These are phyloP conservation scores for Agapornis canus DNA, from an alignment of 2,797 vertebrate genomes.

Conservation along the genomic window DNA sequence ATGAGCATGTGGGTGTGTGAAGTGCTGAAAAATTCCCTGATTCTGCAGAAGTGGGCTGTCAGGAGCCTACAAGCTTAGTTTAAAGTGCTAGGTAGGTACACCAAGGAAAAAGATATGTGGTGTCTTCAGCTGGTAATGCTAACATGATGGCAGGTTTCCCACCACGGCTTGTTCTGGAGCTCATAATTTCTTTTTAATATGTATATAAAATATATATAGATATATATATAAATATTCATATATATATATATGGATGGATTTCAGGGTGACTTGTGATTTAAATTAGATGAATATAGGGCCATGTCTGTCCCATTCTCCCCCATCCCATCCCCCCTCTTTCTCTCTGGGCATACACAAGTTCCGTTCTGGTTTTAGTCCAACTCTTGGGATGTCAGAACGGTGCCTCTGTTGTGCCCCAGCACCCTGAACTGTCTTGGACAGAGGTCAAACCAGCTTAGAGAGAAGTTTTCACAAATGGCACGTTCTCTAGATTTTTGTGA, in stretches of 20 bases:
- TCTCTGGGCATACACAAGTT: accelerated
- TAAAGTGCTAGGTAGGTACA: background rate
- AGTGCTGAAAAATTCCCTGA: background rate
- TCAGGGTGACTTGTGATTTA: background rate
- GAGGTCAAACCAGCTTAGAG: background rate
- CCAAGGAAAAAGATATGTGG: accelerated
- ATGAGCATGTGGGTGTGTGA: accelerated
- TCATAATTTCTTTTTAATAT: accelerated
- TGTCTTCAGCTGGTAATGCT: background rate
- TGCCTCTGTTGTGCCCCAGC: background rate
- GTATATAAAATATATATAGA: background rate
- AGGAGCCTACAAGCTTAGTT: background rate
- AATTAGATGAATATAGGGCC: background rate
- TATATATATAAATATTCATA: background rate
- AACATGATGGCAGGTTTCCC: background rate
- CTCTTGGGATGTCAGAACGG: accelerated
- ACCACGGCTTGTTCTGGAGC: background rate
- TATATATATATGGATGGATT: background rate
- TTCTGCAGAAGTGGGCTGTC: background rate
- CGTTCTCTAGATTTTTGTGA: background rate
- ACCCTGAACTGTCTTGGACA: accelerated
- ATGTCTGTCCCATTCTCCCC: too few species aligned
- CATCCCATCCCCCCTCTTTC: accelerated
- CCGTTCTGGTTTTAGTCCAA: accelerated
- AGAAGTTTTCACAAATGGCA: accelerated